Percentiles rank a stretch among this genome's conserved stretches.
phyloP scores from a whole-genome alignment of 2,888 invertebrate species.

The Aplocera efformata region DNA sequence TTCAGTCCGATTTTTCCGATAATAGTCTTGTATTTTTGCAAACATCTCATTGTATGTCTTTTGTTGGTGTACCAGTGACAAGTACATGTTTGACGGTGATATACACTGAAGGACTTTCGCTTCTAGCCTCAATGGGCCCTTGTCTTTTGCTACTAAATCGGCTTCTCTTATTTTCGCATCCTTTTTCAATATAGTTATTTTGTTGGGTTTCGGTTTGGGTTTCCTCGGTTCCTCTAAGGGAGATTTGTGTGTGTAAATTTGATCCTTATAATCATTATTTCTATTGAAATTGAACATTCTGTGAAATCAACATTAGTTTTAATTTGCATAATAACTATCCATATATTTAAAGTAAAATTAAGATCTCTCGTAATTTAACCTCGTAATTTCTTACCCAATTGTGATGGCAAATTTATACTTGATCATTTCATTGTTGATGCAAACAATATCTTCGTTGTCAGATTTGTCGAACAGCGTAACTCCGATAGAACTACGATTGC shows the following conservation, averaged over 20 bases:
- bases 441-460: constrained; percentile 45
- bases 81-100: constrained; percentile 82
- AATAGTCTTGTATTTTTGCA: constrained; percentile 78
- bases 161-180: constrained; percentile 34
- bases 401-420: constrained; percentile 61
- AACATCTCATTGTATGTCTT: constrained; percentile 68
- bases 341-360: too few relatives aligned
- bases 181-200: constrained; percentile 39
- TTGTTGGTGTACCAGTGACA: constrained; percentile 72
- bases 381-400: constrained; percentile 51
- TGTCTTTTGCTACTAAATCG: constrained; percentile 62
- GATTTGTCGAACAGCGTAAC: constrained; percentile 52
- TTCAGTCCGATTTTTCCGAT: constrained; percentile 45
- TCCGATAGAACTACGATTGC: constrained; percentile 49
- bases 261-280: constrained; percentile 40
- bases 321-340: too few relatives aligned
- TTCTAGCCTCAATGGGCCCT: constrained; percentile 70
- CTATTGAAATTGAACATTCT: constrained; percentile 58
- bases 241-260: constrained; percentile 46
- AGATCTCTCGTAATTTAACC: too few relatives aligned
- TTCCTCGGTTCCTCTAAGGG: constrained; percentile 35
- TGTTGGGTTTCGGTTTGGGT: constrained; percentile 24
- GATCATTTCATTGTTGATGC: constrained; percentile 65
- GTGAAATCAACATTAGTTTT: constrained; percentile 21
- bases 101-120: constrained; percentile 72